Evolutionary conservation across 2,888 invertebrate genomes (phyloP), one percentile per base, ranked within the genome.

Genomic region (Drosophila antonietae): DNA sequence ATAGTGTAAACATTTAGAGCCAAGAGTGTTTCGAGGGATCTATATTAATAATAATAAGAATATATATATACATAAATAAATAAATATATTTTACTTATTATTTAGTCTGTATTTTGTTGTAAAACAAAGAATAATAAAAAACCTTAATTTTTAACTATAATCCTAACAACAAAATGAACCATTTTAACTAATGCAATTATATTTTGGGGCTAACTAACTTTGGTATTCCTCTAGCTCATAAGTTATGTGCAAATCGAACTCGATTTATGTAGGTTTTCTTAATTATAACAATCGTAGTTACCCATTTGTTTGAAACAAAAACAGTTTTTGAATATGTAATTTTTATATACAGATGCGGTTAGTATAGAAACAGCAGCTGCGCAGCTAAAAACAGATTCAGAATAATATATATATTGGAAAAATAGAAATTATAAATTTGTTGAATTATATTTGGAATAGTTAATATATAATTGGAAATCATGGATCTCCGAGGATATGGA

Each of bases 51-150:
- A 80, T 86, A 90, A 90, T 89, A 89, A 89, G 86, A 89, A 76
- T 78, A 80, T 80, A 82, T 75, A 82, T 70, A 68, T 57, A 76
- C 78, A 83, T 70, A 77, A 65, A 89, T 80, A 85, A 81, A 85
- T 87, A 87, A 83, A 90, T 85, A 90, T 85, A 89, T 90, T 85
- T 85, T 90, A 85, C 89, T 90, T 85, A 85, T 85, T 85, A 85
- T 85, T 85, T 85, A 85, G 85, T 85, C 90, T 86, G 85, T 86
- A 86, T 86, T 90, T 85, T 90, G 85, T 90, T 86, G 85, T 90
- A 90, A 78, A 89, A 90, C 89, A 87, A 87, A 87, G 58, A 82
- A 70, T 87, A 85, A 86, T 81, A 87, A 83, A 89, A 89, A 71
- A 81, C 55, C 75, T 81, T 79, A 90, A 89, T 89, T 87, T 90